Conservation (phyloP, 1,140 invertebrate species). For the Macrotrachela quadricornifera region DNA sequence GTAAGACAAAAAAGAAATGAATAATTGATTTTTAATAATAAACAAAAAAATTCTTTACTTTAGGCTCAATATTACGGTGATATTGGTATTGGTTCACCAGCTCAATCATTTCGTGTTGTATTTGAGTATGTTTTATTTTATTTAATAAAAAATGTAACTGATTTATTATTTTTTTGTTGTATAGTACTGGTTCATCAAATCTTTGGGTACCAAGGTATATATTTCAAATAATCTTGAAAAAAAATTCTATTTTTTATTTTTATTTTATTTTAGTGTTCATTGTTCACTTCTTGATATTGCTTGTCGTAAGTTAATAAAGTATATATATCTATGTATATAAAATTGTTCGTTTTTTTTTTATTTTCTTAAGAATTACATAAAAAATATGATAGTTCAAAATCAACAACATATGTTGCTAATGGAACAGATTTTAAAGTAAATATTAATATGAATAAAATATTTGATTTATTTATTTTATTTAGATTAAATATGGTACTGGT, state of each 20-base stretch:
- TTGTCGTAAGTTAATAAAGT: conserved; percentile 47
- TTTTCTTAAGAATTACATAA: conserved; percentile 49
- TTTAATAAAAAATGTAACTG: too few relatives aligned
- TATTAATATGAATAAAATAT: too few relatives aligned
- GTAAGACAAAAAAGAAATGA: conserved; percentile 34
- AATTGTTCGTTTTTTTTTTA: conserved; percentile 12
- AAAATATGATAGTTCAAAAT: conserved; percentile 74
- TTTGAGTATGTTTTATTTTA: conserved; percentile 62
- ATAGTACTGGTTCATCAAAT: conserved; percentile 67
- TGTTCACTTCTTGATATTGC: conserved; percentile 77
- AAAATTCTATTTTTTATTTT: too few relatives aligned
- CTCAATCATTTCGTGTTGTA: conserved; percentile 76
- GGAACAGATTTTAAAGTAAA: conserved; percentile 39
- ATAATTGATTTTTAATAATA: neutral
- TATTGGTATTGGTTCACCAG: conserved; percentile 72
- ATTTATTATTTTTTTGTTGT: too few relatives aligned
- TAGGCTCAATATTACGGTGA: conserved; percentile 90
- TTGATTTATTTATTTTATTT: conserved; percentile 40
- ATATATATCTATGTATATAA: neutral
- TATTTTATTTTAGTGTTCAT: conserved; percentile 23
- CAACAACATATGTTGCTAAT: conserved; percentile 56
- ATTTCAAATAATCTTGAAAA: too few relatives aligned
- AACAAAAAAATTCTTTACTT: conserved; percentile 14
- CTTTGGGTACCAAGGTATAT: conserved; percentile 50
- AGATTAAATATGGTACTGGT: conserved; percentile 80